Evolutionary conservation across 1,140 invertebrate species (phyloP).

Genomic region (Drosophila willistoni): DNA sequence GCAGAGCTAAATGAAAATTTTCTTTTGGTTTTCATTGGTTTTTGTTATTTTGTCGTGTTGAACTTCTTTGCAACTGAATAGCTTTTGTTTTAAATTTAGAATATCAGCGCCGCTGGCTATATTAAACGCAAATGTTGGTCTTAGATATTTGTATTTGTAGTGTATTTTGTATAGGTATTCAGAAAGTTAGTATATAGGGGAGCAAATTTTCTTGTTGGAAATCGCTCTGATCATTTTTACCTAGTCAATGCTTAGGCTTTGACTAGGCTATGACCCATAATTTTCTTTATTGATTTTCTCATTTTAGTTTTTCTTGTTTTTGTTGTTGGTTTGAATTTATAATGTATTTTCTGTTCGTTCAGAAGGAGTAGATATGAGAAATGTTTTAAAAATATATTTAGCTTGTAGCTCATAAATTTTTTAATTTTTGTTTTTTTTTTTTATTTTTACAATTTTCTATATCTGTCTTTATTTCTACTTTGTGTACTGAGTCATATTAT

Average conservation of each 20-base stretch:
- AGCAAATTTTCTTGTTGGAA: background rate
- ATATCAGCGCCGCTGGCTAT: conserved; percentile 64
- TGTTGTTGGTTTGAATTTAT: background rate
- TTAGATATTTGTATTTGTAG: conserved; percentile 35
- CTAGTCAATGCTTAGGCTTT: conserved; percentile 6
- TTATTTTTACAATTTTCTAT: conserved; percentile 54
- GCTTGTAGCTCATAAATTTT: conserved; percentile 71
- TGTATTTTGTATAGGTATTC: background rate
- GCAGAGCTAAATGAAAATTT: conserved; percentile 38
- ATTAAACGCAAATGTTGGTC: conserved; percentile 81
- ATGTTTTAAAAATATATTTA: conserved; percentile 72
- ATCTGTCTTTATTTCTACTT: conserved; percentile 2
- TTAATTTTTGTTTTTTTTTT: conserved; percentile 65
- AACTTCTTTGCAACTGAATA: conserved; percentile 83
- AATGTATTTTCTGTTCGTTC: conserved; percentile 27
- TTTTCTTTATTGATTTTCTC: conserved; percentile 8
- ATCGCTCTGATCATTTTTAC: background rate
- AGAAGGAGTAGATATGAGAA: conserved; percentile 62
- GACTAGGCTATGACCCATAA: conserved; percentile 34
- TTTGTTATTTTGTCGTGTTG: conserved; percentile 48
- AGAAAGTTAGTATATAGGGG: conserved; percentile 5
- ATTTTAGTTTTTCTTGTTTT: background rate
- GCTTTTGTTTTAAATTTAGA: conserved; percentile 82
- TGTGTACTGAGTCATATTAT: conserved; percentile 52
- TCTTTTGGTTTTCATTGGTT: conserved; percentile 29